Evolutionary conservation across 2,888 invertebrate species (phyloP), one percentile per base, ranked within the genome.

Genomic region (Callyntrura guangdongensis): DNA sequence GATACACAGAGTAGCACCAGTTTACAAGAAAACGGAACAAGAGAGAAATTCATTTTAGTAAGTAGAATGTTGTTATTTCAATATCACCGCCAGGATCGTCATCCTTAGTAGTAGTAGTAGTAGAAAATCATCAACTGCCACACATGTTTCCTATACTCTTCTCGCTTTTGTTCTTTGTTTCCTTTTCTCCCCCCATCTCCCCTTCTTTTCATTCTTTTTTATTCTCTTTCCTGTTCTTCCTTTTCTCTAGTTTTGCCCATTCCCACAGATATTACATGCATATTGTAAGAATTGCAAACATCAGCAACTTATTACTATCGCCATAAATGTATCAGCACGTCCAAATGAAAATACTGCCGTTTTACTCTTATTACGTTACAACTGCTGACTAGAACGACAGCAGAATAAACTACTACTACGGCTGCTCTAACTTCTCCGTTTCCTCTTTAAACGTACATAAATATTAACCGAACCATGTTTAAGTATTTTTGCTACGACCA

Each of bases 21-120:
- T 79, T 27, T 25, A 74, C 64, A 74, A 49, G 56, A 59, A 56
- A 74, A 36, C 17, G 20, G 36, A 88, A 72, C 79, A 64, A 74
- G 83, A 74, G 56, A 53, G 61, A 88, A 89, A 84, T 84, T 89
- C 77, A 89, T 84, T 89, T 89, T 77, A 89, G 84, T 89, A 84
- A 81, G 87, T 79, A 45, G 87, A 87, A 67, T 81, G 47, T 36
- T 85, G 85, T 72, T 77, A 86, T 86, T 86, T 86, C 86, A 85
- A 86, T 86, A 86, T 17, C 47, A n/a, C 64, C 64, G 25, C 72
- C 59, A 77, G 12, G 22, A 53, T 3, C 56, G 56, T 56, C 56
- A 20, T 56, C 53, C 20, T 12, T n/a, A 79, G 1, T n/a, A 79
- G 3, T 9, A 56, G 25, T n/a, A 27, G 25, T 27, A n/a, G 6